phyloP scores from a whole-genome alignment of 1,140 invertebrate genomes.

The Pantala flavescens region DNA sequence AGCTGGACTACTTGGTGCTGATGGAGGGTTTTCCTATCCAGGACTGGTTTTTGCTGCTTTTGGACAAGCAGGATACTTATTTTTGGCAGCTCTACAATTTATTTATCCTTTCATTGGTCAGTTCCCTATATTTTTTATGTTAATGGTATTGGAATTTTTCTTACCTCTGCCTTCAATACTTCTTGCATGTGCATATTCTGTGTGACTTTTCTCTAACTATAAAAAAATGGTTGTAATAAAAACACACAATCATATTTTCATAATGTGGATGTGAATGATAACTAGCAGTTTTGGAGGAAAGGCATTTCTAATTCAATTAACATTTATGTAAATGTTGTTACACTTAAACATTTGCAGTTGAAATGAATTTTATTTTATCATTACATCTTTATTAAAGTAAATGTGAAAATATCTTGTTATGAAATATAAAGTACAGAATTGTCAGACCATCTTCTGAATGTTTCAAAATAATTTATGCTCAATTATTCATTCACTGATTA shows the following conservation, averaged over 20 bases:
- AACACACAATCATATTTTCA: neutral
- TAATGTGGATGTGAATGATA: neutral
- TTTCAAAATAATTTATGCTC: too few relatives aligned
- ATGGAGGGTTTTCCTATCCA: constrained; percentile 69
- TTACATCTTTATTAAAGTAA: too few relatives aligned
- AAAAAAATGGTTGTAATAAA: neutral
- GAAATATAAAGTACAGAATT: too few relatives aligned
- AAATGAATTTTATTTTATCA: too few relatives aligned
- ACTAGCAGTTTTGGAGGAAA: too few relatives aligned
- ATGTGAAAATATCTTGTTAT: too few relatives aligned
- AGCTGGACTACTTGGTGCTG: neutral
- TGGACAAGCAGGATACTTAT: constrained; percentile 65
- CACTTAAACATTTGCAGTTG: too few relatives aligned
- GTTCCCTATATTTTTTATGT: constrained; percentile 19
- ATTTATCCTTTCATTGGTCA: constrained; percentile 79
- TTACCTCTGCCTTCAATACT: neutral
- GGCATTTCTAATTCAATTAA: too few relatives aligned
- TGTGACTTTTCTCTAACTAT: neutral
- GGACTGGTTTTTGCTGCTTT: constrained; percentile 75
- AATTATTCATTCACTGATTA: too few relatives aligned
- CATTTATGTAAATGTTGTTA: too few relatives aligned
- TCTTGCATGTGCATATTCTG: neutral
- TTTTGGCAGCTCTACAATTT: constrained; percentile 69
- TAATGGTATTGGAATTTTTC: neutral
- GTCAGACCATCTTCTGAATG: too few relatives aligned